Evolutionary conservation across 1,140 invertebrate species (phyloP).

Genomic region (Drosophila novamexicana): DNA sequence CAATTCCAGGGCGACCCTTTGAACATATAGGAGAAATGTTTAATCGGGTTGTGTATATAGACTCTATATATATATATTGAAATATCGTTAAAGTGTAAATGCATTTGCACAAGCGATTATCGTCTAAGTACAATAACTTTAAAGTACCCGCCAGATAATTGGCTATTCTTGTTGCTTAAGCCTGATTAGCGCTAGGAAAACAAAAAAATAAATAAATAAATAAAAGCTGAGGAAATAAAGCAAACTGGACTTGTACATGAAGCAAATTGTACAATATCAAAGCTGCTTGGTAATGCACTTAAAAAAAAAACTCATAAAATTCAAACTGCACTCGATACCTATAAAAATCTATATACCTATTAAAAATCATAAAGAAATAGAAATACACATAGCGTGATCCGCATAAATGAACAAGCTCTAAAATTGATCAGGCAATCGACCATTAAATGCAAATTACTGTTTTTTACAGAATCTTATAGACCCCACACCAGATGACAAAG

Average conservation of each 20-base stretch:
- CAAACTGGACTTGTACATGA: neutral
- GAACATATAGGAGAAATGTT: conserved; percentile 7
- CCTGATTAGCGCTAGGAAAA: conserved; percentile 49
- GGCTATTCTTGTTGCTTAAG: conserved; percentile 13
- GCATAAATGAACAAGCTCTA: conserved; percentile 57
- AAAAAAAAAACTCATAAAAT: conserved; percentile 8
- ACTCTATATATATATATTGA: neutral
- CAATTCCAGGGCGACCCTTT: neutral
- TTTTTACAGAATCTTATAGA: conserved; percentile 35
- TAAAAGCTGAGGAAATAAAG: conserved; percentile 18
- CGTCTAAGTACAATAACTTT: conserved; percentile 16
- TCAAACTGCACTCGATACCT: conserved; percentile 36
- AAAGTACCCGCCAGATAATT: conserved; percentile 20
- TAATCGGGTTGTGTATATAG: conserved; percentile 48
- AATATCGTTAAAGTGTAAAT: neutral
- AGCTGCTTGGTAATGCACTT: neutral
- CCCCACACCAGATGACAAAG: conserved; percentile 36
- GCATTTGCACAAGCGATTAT: conserved; percentile 38
- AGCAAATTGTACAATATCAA: neutral
- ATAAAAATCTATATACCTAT: neutral
- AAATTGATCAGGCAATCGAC: conserved; percentile 39
- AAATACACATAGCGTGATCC: conserved; percentile 43
- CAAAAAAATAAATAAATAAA: conserved; percentile 1
- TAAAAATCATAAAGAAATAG: neutral
- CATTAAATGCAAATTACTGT: conserved; percentile 53